Evolutionary conservation across 2,888 invertebrate species (phyloP).

Genomic region (Amphiduros pacificus): DNA sequence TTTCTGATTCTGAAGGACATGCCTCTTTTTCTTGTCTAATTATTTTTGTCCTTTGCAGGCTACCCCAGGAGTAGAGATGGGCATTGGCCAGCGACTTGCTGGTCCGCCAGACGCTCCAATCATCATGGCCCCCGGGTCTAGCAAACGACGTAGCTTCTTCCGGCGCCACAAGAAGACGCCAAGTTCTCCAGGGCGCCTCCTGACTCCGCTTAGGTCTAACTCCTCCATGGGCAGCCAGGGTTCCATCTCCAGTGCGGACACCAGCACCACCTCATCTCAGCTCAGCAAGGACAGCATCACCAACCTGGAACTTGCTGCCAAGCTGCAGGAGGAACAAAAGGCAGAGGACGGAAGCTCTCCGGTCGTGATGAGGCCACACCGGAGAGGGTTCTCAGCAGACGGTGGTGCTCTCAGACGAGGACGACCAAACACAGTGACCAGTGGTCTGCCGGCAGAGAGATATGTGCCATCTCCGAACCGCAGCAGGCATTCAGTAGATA

Average conservation of each 20-base stretch:
- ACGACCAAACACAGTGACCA: constrained; percentile 44
- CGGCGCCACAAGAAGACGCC: constrained; percentile 28
- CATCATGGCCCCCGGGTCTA: constrained; percentile 1
- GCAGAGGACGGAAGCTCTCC: not conserved
- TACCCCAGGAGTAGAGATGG: too few relatives aligned
- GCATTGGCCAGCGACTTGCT: constrained; percentile 40
- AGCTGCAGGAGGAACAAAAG: not conserved
- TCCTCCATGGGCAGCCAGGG: not conserved
- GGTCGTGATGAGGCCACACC: not conserved
- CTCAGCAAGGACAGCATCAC: constrained; percentile 11
- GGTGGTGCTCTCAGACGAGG: constrained; percentile 34
- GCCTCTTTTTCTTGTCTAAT: too few relatives aligned
- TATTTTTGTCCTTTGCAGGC: too few relatives aligned
- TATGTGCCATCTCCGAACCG: constrained; percentile 24
- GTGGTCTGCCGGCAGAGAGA: constrained; percentile 34
- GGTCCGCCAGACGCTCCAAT: constrained; percentile 14
- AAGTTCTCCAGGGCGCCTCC: constrained; percentile 31
- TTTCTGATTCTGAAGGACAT: too few relatives aligned
- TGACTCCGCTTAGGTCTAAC: constrained; percentile 11
- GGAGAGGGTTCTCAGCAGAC: constrained; percentile 12
- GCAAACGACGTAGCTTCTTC: constrained; percentile 24
- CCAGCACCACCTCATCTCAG: not conserved
- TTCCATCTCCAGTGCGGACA: not conserved
- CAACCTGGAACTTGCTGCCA: constrained; percentile 5
- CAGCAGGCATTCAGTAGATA: constrained; percentile 15